Evolutionary conservation across 2,888 invertebrate species (phyloP), one percentile per base, ranked within the genome.

Genomic region (Congeria kusceri): DNA sequence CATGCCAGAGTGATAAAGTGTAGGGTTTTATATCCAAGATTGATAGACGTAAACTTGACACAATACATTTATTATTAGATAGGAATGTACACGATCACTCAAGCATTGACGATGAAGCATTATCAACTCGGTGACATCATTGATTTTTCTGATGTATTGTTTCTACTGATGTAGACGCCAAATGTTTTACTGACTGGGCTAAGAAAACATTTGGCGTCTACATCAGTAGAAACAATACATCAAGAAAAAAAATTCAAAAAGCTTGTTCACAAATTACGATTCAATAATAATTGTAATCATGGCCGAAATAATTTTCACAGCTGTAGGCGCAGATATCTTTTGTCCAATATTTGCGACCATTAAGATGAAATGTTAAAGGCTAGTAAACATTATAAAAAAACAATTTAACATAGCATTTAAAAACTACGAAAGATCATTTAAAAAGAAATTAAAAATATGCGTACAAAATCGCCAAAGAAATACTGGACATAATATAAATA

Each of bases 161-260:
- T n/a, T n/a, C n/a, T n/a, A n/a, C n/a, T 49, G 15, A 18, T 49
- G 4, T 20, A 15, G 15, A 9, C 15, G 49, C 7, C 20, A 15
- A 49, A 18, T 20, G n/a, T 5, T 20, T 49, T 5, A 5, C 15
- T 15, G 18, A 49, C 15, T 18, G 7, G 5, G 49, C 49, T 49
- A 58, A 58, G 15, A 58, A 58, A 7, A 58, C 58, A 7, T 58
- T 58, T 23, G 58, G 58, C 15, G 27, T 18, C 5, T 58, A 49
- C 18, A 49, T 3, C 5, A 49, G 15, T 49, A 49, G 18, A 5
- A 18, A 49, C 4, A 49, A 18, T 15, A 49, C 4, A 9, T 20
- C 4, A 20, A 5, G 20, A 3, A 9, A 49, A 49, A 49, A 18
- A 49, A 49, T 15, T 9, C 20, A 18, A 18, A 15, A 49, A 49